phyloP scores from a whole-genome alignment of 2,797 vertebrate species.

The Lindbergichthys nudifrons region DNA sequence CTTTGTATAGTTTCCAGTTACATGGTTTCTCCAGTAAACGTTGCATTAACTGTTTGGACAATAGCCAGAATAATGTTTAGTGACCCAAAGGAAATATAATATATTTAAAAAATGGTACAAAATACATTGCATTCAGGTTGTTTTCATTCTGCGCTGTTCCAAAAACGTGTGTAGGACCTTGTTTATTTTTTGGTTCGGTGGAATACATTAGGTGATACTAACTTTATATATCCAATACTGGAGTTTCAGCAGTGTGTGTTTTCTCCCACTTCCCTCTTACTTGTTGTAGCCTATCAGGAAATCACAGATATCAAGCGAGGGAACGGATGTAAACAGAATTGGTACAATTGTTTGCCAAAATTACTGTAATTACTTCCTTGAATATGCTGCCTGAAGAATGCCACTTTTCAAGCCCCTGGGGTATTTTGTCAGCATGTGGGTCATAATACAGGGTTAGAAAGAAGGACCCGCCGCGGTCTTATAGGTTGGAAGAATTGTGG shows the following conservation, averaged over 20 bases:
- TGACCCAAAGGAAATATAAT: neutral
- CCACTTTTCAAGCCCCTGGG: no score
- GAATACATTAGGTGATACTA: neutral
- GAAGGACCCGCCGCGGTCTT: no score
- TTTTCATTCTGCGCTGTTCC: neutral
- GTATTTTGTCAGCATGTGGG: no score
- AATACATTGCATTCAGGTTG: neutral
- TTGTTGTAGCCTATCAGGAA: conserved; percentile 28
- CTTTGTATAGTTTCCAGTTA: conserved; percentile 8
- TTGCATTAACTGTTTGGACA: neutral
- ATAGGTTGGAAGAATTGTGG: no score
- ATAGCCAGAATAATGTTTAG: conserved; percentile 9
- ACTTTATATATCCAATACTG: no score
- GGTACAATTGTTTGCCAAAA: conserved; percentile 20
- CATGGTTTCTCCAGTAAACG: conserved; percentile 2
- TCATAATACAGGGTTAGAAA: neutral
- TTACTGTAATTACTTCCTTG: no score
- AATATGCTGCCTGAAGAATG: no score
- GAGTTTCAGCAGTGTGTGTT: conserved; percentile 6
- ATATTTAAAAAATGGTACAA: neutral
- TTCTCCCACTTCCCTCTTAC: conserved; percentile 6
- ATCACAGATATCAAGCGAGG: conserved; percentile 20
- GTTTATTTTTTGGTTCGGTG: conserved; percentile 7
- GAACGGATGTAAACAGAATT: conserved; percentile 31
- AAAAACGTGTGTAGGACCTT: neutral